These are phyloP conservation scores for Phrynocephalus forsythii DNA, from an alignment of 2,797 vertebrate genomes.

Conservation along the genomic window DNA sequence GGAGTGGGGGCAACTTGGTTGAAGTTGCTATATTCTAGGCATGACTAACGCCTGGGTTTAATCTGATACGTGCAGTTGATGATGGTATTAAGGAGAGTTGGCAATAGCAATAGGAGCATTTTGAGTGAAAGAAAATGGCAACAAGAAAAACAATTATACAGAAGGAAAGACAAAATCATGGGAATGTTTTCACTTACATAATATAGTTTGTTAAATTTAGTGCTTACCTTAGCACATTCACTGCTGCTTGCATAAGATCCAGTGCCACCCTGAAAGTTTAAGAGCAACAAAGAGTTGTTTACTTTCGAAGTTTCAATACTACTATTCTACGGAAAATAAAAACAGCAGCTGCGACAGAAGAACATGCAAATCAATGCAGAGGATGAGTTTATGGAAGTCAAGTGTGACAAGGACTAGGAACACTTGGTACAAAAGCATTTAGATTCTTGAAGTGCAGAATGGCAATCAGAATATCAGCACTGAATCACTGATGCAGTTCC, in stretches of 20 bases:
- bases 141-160: not conserved
- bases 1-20: not conserved
- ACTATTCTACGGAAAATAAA: no score
- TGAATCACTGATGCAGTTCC: no score
- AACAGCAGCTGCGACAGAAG: not conserved
- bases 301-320: not conserved
- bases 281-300: not conserved
- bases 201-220: not conserved
- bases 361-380: no score
- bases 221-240: conserved; percentile 25
- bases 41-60: not conserved
- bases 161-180: not conserved
- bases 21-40: not conserved
- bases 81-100: not conserved
- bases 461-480: no score
- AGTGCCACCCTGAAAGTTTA: conserved; percentile 25
- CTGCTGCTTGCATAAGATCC: conserved; percentile 29
- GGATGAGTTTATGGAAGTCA: no score
- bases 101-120: not conserved
- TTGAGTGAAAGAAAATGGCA: not conserved
- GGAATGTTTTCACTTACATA: not conserved
- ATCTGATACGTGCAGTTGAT: not conserved
- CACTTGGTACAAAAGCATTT: no score
- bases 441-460: no score
- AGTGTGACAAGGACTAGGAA: not conserved